These are phyloP conservation scores for Capricornis sumatraensis DNA, from an alignment of 2,113 vertebrate genomes.

Conservation along the genomic window DNA sequence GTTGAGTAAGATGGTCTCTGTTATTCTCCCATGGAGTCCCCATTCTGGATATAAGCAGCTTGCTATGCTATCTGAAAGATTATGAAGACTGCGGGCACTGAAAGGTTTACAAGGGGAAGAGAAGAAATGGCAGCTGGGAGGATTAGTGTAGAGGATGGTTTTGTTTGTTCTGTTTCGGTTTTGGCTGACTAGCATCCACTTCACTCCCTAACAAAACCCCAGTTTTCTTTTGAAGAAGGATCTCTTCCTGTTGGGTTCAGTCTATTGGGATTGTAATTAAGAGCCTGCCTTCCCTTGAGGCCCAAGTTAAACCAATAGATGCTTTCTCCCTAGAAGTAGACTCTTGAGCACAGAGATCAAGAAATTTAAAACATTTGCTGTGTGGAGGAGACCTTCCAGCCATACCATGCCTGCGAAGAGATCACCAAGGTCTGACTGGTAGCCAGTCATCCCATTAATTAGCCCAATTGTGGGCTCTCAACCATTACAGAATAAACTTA, in stretches of 20 bases:
- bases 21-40: neutral
- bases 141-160: neutral
- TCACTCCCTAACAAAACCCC: neutral
- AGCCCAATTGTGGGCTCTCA: neutral
- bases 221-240: constrained; percentile 18
- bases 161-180: neutral
- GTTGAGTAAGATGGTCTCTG: neutral
- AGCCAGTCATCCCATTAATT: neutral
- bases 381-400: neutral
- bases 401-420: neutral
- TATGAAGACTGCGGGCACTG: neutral
- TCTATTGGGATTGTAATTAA: neutral
- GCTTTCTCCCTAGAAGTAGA: neutral
- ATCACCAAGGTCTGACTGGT: neutral
- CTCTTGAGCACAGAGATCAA: neutral
- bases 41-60: neutral
- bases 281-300: neutral
- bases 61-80: neutral
- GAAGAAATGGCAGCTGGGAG: neutral
- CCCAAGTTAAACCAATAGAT: neutral
- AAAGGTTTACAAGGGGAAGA: neutral
- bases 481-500: neutral
- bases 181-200: neutral
- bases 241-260: neutral
- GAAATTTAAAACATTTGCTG: neutral